These are phyloP conservation scores for Exephanes ischioxanthus DNA, from an alignment of 2,888 invertebrate genomes.

Conservation along the genomic window DNA sequence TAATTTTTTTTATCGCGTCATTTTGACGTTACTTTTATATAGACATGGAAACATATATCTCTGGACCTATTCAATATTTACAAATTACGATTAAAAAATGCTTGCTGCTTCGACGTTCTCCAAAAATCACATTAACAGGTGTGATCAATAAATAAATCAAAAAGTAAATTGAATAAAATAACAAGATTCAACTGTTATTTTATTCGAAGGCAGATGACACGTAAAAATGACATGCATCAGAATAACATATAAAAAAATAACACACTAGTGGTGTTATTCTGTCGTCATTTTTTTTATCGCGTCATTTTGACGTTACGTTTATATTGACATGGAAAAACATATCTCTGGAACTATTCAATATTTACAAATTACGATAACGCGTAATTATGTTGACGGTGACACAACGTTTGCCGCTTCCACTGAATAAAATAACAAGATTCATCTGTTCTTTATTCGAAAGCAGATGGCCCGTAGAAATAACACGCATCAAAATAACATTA, in stretches of 20 bases:
- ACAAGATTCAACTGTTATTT: not conserved
- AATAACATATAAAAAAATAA: too few species aligned
- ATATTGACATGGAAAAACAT: not conserved
- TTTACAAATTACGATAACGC: too few species aligned
- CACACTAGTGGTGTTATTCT: not conserved
- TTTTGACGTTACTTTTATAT: too few species aligned
- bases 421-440: not conserved
- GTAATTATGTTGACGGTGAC: too few species aligned
- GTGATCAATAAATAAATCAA: not conserved
- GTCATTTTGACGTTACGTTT: not conserved
- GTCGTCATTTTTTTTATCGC: not conserved
- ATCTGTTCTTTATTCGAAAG: not conserved
- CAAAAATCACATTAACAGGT: conserved; percentile 4
- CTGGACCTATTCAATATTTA: not conserved
- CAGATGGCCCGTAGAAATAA: too few species aligned
- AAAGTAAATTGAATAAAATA: too few species aligned
- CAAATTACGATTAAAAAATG: conserved; percentile 19
- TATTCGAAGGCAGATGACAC: not conserved
- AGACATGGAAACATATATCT: not conserved
- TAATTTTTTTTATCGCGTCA: not conserved
- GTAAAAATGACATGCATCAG: too few species aligned
- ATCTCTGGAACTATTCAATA: not conserved
- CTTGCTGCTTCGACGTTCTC: not conserved
- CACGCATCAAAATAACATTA: too few species aligned
- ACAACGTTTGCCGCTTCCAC: too few species aligned